Evolutionary conservation across 1,140 invertebrate genomes (phyloP).

Genomic region (Drosophila micromelanica): DNA sequence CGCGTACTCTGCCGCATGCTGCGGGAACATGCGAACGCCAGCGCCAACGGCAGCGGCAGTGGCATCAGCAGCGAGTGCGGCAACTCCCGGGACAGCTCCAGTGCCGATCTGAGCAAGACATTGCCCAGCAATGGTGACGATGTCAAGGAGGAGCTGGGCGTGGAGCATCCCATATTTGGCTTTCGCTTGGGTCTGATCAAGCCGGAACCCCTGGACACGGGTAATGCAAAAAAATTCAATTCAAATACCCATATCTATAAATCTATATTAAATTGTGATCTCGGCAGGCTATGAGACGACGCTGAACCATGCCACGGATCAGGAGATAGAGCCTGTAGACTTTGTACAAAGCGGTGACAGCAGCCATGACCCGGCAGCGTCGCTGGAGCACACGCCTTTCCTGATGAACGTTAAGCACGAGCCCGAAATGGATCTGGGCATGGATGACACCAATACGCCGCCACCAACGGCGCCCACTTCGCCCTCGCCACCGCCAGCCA

Average conservation of each 20-base stretch:
- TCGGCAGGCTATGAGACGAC: constrained; percentile 61
- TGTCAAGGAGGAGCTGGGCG: constrained; percentile 63
- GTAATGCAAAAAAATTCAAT: constrained; percentile 30
- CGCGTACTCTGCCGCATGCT: constrained; percentile 70
- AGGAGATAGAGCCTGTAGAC: constrained; percentile 38
- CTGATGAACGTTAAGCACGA: constrained; percentile 67
- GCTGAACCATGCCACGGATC: constrained; percentile 44
- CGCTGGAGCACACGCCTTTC: constrained; percentile 57
- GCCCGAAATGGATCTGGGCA: constrained; percentile 64
- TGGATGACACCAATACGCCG: constrained; percentile 63
- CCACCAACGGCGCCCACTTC: constrained; percentile 68
- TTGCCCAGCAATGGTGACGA: constrained; percentile 6
- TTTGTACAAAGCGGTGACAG: constrained; percentile 25
- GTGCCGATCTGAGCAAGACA: constrained; percentile 5
- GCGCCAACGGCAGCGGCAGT: constrained; percentile 23
- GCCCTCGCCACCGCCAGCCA: constrained; percentile 56
- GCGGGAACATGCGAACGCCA: constrained; percentile 20
- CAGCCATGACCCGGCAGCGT: constrained; percentile 2
- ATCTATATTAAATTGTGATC: neutral
- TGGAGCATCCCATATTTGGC: constrained; percentile 79
- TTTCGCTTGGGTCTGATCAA: constrained; percentile 75
- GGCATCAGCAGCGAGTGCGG: constrained; percentile 54
- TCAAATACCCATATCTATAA: neutral
- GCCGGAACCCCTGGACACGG: constrained; percentile 67
- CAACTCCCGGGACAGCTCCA: constrained; percentile 59